Evolutionary conservation across 2,113 vertebrate genomes (phyloP), one percentile per base, ranked within the genome.

Genomic region (Atractosteus spatula): DNA sequence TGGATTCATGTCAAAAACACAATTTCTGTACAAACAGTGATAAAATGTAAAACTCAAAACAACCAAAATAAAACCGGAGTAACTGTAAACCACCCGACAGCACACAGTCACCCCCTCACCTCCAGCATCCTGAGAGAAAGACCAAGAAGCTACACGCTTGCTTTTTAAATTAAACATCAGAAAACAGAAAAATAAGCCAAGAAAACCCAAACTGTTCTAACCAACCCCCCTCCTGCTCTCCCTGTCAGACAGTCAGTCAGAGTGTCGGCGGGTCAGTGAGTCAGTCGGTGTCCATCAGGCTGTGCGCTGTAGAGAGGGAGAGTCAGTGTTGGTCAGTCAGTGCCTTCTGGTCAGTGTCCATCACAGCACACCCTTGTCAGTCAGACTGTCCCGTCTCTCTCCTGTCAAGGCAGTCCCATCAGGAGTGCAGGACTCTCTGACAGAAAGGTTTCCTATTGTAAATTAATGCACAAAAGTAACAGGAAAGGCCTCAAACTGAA

Each of bases 51-150:
- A 44, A 71, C 44, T 64, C 74, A 80, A 70, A 77, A 72, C 10
- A 41, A 83, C 75, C 71, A 41, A 70, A 56, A 76, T 55, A 83
- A 61, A 76, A 44, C 10, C 66, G 55, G 65, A 7, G 69, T 68
- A 85, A 84, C 85, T 83, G 14, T 75, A 83, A 77, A 87, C 72
- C 72, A 77, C 41, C 76, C 89, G 79, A 84, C 87, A 89, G 88
- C 90, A 87, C 88, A 83, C 79, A 78, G 79, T 87, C 83, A 86
- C 86, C 90, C 89, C 80, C 87, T 82, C 81, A 86, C 68, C 47
- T 10, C 47, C 70, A 68, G 84, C 69, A 89, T 89, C 91, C 91
- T 92, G 89, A 92, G 87, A 56, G 80, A 84, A 82, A 85, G 29
- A 66, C 73, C 11, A 71, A 17, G 82, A 83, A 85, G 75, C 75